Evolutionary conservation across 2,113 vertebrate species (phyloP).

Genomic region (Ciconia maguari): DNA sequence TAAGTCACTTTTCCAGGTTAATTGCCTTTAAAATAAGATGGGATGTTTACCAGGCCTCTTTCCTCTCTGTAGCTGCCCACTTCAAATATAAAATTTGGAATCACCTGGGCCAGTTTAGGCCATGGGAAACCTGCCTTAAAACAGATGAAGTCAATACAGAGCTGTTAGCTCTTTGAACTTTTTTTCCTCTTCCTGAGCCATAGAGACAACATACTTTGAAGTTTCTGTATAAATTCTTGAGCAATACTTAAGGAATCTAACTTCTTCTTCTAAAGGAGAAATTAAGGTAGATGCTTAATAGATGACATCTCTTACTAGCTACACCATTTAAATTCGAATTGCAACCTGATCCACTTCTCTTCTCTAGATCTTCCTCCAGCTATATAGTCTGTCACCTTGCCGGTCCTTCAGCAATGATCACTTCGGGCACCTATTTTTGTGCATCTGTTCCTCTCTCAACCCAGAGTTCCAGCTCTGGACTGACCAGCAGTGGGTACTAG

Average conservation of each 20-base stretch:
- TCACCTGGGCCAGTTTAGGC: not conserved
- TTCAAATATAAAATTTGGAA: not conserved
- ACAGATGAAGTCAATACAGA: not conserved
- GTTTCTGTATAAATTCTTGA: not conserved
- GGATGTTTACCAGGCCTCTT: not conserved
- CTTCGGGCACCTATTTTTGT: not conserved
- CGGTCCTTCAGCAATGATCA: not conserved
- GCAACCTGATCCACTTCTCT: not conserved
- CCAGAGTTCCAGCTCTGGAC: not conserved
- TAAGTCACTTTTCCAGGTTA: not conserved
- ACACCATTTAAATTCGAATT: not conserved
- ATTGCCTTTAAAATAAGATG: not conserved
- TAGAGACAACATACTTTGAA: not conserved
- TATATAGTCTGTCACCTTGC: not conserved
- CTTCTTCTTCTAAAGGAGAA: not conserved
- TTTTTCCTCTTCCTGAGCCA: not conserved
- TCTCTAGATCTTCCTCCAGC: not conserved
- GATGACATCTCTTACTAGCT: not conserved
- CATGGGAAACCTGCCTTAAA: not conserved
- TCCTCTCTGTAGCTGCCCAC: not conserved
- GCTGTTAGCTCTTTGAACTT: not conserved
- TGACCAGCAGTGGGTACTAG: not conserved
- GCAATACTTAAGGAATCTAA: not conserved
- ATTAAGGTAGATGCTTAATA: not conserved
- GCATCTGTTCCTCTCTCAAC: not conserved